A percentile compares a stretch with the other conserved stretches of the same genome.
These are phyloP conservation scores for Lysandra bellargus DNA, from an alignment of 2,888 invertebrate species.

Conservation along the genomic window DNA sequence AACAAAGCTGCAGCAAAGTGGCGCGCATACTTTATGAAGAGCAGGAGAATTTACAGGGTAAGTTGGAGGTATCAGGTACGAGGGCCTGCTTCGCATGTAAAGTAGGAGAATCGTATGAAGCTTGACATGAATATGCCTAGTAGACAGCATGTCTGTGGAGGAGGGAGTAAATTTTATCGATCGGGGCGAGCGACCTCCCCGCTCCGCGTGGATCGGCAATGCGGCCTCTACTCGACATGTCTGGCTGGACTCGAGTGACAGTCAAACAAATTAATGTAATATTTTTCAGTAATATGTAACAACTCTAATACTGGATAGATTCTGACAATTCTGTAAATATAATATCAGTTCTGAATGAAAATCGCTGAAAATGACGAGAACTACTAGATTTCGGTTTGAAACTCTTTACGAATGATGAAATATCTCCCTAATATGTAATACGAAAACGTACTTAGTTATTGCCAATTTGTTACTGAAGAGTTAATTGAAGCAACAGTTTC, in stretches of 20 bases:
- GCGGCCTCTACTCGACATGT: conserved; percentile 28
- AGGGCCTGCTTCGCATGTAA: not conserved
- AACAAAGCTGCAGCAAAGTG: conserved; percentile 3
- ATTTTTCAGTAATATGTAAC: not conserved
- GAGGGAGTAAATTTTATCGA: conserved; percentile 50
- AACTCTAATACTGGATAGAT: not conserved
- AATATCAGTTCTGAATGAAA: not conserved
- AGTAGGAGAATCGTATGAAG: not conserved
- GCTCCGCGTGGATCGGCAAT: conserved; percentile 43
- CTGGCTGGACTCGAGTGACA: conserved; percentile 17
- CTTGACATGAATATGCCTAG: conserved; percentile 27
- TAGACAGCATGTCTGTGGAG: conserved; percentile 51
- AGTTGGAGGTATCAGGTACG: not conserved
- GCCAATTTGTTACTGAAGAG: not conserved
- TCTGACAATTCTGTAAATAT: not conserved
- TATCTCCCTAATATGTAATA: not conserved
- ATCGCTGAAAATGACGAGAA: not conserved
- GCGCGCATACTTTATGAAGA: not conserved
- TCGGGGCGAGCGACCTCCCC: conserved; percentile 42
- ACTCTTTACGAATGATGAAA: too few species aligned
- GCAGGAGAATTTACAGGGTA: not conserved
- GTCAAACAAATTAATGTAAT: not conserved
- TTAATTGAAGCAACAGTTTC: not conserved
- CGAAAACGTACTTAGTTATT: not conserved
- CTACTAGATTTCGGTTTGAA: not conserved